Conservation (phyloP, 2,888 invertebrate species). For the Sesamia inferens region DNA sequence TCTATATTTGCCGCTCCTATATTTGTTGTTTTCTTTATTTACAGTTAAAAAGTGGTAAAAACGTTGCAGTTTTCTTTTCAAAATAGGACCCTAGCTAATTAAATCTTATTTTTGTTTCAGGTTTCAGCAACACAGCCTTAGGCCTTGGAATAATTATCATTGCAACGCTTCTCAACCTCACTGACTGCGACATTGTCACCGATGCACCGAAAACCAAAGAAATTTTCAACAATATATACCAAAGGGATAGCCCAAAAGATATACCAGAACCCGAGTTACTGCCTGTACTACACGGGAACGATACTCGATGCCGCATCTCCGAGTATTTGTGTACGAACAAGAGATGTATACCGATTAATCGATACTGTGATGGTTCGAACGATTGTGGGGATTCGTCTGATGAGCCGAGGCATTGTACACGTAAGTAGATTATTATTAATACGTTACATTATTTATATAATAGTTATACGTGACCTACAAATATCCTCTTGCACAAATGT, state of each 20-base stretch:
- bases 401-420: conserved; percentile 95
- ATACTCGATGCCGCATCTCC: conserved; percentile 91
- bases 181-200: conserved; percentile 80
- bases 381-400: conserved; percentile 95
- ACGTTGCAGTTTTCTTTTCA: not conserved
- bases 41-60: not conserved
- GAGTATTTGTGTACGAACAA: conserved; percentile 92
- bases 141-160: conserved; percentile 76
- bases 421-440: conserved; percentile 89
- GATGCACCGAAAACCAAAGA: conserved; percentile 65
- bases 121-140: conserved; percentile 73
- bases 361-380: conserved; percentile 94
- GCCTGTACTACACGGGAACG: conserved; percentile 84
- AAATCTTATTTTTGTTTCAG: conserved; percentile 77
- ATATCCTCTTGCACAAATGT: not conserved
- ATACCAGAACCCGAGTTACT: conserved; percentile 83
- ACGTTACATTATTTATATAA: too few relatives aligned
- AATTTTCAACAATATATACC: conserved; percentile 65
- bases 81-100: not conserved
- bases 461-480: not conserved
- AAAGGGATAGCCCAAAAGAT: conserved; percentile 75
- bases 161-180: conserved; percentile 72
- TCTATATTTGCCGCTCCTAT: conserved; percentile 56
- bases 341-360: conserved; percentile 92
- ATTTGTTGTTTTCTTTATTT: conserved; percentile 19